phyloP scores from a whole-genome alignment of 2,113 vertebrate genomes.

The Alethe castanea region DNA sequence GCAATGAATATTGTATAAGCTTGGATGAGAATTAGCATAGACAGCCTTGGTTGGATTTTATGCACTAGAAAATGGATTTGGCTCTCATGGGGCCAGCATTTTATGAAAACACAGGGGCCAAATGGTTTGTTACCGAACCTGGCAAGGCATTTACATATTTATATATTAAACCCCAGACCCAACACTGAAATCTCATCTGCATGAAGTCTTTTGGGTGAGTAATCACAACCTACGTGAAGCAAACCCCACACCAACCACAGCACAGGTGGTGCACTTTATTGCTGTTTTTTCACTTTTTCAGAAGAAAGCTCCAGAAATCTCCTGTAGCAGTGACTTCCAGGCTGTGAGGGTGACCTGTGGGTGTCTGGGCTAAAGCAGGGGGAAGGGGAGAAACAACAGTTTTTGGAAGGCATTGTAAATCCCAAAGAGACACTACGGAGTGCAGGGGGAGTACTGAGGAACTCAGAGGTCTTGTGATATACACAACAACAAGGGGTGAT shows the following conservation, averaged over 20 bases:
- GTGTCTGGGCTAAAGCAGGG: background rate
- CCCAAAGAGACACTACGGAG: fast-evolving
- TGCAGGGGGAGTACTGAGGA: background rate
- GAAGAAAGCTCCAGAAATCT: background rate
- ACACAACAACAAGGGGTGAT: background rate
- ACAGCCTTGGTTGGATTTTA: constrained; percentile 5
- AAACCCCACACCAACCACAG: background rate
- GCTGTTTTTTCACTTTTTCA: background rate
- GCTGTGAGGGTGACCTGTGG: background rate
- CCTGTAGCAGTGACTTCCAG: background rate
- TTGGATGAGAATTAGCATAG: constrained; percentile 34
- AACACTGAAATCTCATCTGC: background rate
- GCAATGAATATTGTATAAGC: constrained; percentile 57
- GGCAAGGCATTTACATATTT: constrained; percentile 2
- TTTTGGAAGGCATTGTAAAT: background rate
- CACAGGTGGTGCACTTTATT: background rate
- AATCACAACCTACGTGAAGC: background rate
- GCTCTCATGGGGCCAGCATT: background rate
- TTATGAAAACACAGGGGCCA: constrained; percentile 27
- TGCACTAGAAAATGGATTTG: constrained; percentile 29
- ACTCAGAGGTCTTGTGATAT: background rate
- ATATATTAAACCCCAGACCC: background rate
- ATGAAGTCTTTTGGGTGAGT: background rate
- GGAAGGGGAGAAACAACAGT: background rate
- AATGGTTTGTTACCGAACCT: background rate